These are phyloP conservation scores for Muschampia plurimacula DNA, from an alignment of 2,888 invertebrate species.

Conservation along the genomic window DNA sequence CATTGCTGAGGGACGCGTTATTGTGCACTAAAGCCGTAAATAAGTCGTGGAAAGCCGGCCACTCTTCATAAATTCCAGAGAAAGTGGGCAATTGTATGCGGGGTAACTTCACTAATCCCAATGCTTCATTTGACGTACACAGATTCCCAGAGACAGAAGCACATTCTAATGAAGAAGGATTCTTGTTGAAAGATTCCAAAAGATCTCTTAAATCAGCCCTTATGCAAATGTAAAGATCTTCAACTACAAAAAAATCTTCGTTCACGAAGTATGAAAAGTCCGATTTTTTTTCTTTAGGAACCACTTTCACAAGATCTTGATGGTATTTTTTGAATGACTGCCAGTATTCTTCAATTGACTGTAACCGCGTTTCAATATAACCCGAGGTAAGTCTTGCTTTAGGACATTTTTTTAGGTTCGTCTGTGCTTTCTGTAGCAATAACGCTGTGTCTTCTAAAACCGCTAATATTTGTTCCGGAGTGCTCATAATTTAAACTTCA, in stretches of 20 bases:
- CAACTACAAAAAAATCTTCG: neutral
- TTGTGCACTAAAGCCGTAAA: constrained; percentile 38
- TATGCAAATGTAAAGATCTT: neutral
- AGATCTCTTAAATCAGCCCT: neutral
- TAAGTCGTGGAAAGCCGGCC: neutral
- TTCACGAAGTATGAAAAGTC: neutral
- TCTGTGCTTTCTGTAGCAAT: neutral
- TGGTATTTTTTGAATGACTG: neutral
- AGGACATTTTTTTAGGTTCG: neutral
- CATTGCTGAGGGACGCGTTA: constrained; percentile 33
- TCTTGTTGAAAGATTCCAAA: neutral
- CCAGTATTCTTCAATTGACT: neutral
- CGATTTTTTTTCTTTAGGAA: neutral
- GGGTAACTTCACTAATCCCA: neutral
- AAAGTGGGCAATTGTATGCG: neutral
- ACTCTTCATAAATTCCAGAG: neutral
- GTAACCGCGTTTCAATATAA: neutral
- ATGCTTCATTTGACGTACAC: neutral
- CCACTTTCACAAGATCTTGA: neutral
- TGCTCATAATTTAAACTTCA: neutral
- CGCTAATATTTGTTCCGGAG: neutral
- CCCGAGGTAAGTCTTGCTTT: neutral
- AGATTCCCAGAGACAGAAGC: neutral
- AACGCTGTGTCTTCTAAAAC: neutral
- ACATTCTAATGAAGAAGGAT: neutral